Conservation (phyloP, 2,797 vertebrate species). For the Sandelia bainsii region DNA sequence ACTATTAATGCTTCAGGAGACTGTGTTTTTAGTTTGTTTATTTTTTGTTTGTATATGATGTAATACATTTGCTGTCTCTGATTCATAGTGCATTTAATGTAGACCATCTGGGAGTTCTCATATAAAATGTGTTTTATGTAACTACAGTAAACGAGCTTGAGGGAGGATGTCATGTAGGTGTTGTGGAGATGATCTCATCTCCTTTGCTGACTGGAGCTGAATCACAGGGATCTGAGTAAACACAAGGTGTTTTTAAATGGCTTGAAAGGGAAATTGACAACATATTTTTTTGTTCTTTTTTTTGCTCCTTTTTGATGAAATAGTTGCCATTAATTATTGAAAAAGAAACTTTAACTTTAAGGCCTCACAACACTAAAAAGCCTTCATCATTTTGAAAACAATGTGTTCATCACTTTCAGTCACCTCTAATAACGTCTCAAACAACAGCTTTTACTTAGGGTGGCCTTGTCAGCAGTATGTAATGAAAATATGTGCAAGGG, state of each 20-base stretch:
- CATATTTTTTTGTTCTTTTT: background rate
- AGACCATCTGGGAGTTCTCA: slow-evolving; percentile 35
- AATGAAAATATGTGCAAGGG: no score
- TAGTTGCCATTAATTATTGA: background rate
- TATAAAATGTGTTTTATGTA: slow-evolving; percentile 55
- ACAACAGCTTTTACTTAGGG: background rate
- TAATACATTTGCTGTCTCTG: slow-evolving; percentile 30
- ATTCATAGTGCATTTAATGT: slow-evolving; percentile 41
- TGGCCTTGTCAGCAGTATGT: no score
- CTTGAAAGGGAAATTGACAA: slow-evolving; percentile 18
- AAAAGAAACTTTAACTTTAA: background rate
- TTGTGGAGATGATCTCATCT: slow-evolving; percentile 37
- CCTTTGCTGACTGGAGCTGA: slow-evolving; percentile 38
- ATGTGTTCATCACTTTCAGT: background rate
- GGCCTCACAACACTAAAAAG: background rate
- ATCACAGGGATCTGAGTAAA: slow-evolving; percentile 28
- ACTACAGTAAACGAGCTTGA: slow-evolving; percentile 27
- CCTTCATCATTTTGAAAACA: background rate
- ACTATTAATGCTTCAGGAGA: slow-evolving; percentile 47
- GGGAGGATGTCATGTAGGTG: slow-evolving; percentile 47
- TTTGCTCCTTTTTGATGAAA: background rate
- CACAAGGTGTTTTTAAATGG: slow-evolving; percentile 8
- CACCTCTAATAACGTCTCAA: background rate
- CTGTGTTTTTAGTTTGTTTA: background rate
- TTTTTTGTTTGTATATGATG: background rate